Conservation (phyloP, 2,797 vertebrate genomes). For the Cyclopterus lumpus region DNA sequence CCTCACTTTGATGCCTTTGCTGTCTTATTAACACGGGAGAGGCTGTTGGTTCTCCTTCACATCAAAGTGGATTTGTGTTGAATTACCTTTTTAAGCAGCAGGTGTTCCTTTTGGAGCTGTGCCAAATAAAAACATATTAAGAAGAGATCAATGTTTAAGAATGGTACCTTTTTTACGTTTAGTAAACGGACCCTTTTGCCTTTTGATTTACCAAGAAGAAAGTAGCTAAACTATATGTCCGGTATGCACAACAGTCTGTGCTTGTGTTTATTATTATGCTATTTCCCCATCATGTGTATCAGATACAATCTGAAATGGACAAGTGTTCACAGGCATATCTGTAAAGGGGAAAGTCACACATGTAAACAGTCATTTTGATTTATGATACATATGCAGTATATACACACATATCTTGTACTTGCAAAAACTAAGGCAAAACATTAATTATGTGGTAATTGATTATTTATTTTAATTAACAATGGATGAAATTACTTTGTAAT, state of each 20-base stretch:
- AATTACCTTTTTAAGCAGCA: conserved; percentile 63
- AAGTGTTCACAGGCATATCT: neutral
- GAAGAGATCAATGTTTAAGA: neutral
- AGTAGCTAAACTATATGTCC: neutral
- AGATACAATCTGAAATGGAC: neutral
- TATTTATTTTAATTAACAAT: neutral
- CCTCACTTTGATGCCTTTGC: conserved; percentile 52
- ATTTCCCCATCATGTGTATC: neutral
- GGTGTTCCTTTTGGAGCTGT: conserved; percentile 64
- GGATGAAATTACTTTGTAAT: neutral
- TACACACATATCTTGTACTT: neutral
- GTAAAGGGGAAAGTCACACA: conserved; percentile 4
- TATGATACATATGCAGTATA: neutral
- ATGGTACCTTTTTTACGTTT: neutral
- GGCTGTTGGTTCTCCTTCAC: conserved; percentile 51
- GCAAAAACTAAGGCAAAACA: neutral
- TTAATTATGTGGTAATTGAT: neutral
- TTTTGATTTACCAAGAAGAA: conserved; percentile 1
- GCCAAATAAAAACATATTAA: conserved; percentile 5
- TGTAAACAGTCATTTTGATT: conserved; percentile 2
- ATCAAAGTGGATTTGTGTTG: conserved; percentile 67
- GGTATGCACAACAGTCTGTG: neutral
- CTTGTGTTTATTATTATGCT: neutral
- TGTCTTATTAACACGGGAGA: conserved; percentile 44
- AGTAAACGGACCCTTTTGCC: neutral